Conservation (phyloP, 2,888 invertebrate genomes). For the Venusia cambrica region DNA sequence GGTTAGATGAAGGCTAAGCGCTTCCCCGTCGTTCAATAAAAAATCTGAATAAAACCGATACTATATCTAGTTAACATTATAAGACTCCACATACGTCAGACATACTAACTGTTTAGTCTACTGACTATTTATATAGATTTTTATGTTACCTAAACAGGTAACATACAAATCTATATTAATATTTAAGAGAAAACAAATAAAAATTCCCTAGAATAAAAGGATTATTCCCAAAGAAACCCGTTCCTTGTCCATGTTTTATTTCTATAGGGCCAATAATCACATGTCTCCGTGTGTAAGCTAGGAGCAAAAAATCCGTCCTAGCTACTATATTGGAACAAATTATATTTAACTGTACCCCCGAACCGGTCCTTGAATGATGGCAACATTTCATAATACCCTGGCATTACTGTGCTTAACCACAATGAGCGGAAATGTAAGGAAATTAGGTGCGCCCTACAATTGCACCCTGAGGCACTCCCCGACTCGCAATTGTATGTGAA, state of each 20-base stretch:
- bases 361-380: constrained; percentile 58
- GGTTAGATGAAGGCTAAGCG: too few relatives aligned
- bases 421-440: constrained; percentile 65
- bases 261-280: constrained; percentile 33
- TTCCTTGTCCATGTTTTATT: constrained; percentile 40
- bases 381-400: constrained; percentile 61
- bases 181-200: too few relatives aligned
- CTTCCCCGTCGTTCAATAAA: too few relatives aligned
- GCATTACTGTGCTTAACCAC: constrained; percentile 64
- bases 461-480: constrained; percentile 53
- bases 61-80: too few relatives aligned
- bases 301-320: constrained; percentile 39
- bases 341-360: constrained; percentile 60
- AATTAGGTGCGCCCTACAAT: constrained; percentile 53
- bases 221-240: constrained; percentile 48
- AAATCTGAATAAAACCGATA: too few relatives aligned
- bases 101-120: too few relatives aligned
- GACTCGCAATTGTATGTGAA: constrained; percentile 40
- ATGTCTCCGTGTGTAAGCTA: constrained; percentile 31
- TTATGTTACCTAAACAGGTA: too few relatives aligned
- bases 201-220: too few relatives aligned
- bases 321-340: constrained; percentile 58
- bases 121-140: too few relatives aligned
- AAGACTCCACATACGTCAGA: too few relatives aligned
- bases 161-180: too few relatives aligned